These are phyloP conservation scores for Troides aeacus DNA, from an alignment of 2,888 invertebrate species.

Conservation along the genomic window DNA sequence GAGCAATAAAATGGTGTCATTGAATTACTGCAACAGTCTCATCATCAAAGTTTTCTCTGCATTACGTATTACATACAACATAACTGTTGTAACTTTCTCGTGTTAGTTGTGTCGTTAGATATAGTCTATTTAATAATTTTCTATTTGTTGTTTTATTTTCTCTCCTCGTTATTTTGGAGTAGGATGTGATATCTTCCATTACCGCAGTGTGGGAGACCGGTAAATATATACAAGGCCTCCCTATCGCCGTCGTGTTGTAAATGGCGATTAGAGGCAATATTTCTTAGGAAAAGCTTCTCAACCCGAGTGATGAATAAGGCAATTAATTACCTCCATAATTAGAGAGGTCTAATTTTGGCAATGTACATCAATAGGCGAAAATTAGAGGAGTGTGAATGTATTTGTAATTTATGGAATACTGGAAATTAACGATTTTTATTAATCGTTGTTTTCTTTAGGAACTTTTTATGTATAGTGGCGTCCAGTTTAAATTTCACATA, in stretches of 20 bases:
- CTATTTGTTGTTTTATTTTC: slow-evolving; percentile 2
- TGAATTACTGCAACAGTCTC: slow-evolving; percentile 15
- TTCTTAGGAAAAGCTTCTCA: too few species aligned
- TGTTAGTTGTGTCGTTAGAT: slow-evolving; percentile 8
- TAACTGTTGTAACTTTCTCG: slow-evolving; percentile 14
- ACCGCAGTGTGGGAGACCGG: too few species aligned
- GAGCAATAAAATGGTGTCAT: slow-evolving; percentile 12
- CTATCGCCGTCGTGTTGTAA: too few species aligned
- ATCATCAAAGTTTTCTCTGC: slow-evolving; percentile 19
- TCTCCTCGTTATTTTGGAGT: not conserved
- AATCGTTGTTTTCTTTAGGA: not conserved
- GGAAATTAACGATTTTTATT: not conserved
- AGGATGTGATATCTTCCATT: too few species aligned
- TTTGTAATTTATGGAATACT: not conserved
- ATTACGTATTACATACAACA: slow-evolving; percentile 13
- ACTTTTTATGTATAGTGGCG: not conserved
- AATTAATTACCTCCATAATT: too few species aligned
- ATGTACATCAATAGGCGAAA: too few species aligned
- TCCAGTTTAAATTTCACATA: not conserved
- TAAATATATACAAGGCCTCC: too few species aligned
- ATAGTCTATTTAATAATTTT: slow-evolving; percentile 9
- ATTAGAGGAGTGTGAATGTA: too few species aligned
- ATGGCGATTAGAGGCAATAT: too few species aligned
- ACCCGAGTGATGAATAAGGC: too few species aligned
- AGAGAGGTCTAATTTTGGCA: too few species aligned